Percentiles rank a stretch among this genome's conserved stretches.
These are phyloP conservation scores for Euspilapteryx auroguttella DNA, from an alignment of 2,888 invertebrate genomes.

Conservation along the genomic window DNA sequence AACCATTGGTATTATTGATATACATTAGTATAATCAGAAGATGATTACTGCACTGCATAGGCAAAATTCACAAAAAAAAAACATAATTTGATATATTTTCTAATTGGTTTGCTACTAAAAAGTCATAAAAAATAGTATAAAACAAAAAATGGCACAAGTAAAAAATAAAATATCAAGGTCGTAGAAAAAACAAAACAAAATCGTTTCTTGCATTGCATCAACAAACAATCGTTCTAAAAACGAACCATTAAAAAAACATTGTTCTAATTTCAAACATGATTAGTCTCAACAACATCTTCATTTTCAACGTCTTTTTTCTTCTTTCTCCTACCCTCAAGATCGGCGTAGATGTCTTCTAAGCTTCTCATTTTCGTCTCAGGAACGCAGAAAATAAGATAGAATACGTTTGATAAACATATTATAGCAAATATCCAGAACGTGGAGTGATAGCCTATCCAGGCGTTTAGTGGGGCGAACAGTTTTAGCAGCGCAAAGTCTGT, in stretches of 20 bases:
- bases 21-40: no score
- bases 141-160: no score
- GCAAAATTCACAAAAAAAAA: no score
- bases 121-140: no score
- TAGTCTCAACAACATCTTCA: constrained; percentile 17
- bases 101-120: no score
- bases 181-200: no score
- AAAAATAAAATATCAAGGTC: no score
- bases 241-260: no score
- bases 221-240: constrained; percentile 46
- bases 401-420: constrained; percentile 72
- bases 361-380: constrained; percentile 92
- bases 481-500: constrained; percentile 87
- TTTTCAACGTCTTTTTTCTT: constrained; percentile 12
- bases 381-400: constrained; percentile 82
- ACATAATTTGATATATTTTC: no score
- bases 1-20: no score
- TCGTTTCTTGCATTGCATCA: no score
- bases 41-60: no score
- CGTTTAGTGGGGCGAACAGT: constrained; percentile 71
- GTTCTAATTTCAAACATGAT: constrained; percentile 22
- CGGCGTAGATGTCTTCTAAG: constrained; percentile 87
- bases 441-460: constrained; percentile 67
- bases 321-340: constrained; percentile 64
- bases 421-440: constrained; percentile 84